A percentile compares a stretch with the other conserved stretches of the same genome.
phyloP scores from a whole-genome alignment of 2,797 vertebrate genomes.

The Microtus agrestis region DNA sequence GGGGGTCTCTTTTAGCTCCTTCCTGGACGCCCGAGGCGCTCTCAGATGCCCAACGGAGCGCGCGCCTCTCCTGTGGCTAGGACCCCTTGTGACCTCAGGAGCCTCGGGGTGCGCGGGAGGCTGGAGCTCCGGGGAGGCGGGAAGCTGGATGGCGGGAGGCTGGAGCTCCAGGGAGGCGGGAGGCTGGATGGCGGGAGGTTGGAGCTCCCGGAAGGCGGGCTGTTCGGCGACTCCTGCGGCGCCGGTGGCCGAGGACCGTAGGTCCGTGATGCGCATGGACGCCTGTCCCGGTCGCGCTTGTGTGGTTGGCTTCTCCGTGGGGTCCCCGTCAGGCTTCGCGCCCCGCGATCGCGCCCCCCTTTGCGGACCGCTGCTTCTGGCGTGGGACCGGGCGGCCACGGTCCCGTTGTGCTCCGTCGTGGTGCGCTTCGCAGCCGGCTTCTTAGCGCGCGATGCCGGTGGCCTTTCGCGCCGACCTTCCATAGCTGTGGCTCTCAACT shows the following conservation, averaged over 20 bases:
- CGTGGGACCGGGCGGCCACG: accelerated
- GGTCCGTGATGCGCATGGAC: accelerated
- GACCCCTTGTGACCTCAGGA: accelerated
- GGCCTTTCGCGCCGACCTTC: neutral
- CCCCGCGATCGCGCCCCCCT: neutral
- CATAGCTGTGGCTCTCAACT: neutral
- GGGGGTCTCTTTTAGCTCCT: accelerated
- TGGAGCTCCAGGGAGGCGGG: too few species aligned
- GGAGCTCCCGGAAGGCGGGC: neutral
- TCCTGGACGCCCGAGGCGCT: neutral
- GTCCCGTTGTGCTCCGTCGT: accelerated
- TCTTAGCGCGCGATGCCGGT: accelerated
- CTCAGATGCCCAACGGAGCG: neutral
- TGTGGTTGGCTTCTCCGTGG: accelerated
- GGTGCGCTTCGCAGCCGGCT: accelerated
- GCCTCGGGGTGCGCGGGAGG: neutral
- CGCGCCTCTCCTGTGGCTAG: neutral
- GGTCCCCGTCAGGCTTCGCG: too few species aligned
- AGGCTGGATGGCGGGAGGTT: too few species aligned
- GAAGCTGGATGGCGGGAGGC: too few species aligned
- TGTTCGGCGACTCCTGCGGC: accelerated
- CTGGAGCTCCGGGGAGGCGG: too few species aligned
- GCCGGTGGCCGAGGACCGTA: neutral
- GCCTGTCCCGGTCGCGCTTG: neutral
- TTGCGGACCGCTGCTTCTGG: accelerated